Conservation (phyloP, 2,888 invertebrate species). For the Agrochola circellaris region DNA sequence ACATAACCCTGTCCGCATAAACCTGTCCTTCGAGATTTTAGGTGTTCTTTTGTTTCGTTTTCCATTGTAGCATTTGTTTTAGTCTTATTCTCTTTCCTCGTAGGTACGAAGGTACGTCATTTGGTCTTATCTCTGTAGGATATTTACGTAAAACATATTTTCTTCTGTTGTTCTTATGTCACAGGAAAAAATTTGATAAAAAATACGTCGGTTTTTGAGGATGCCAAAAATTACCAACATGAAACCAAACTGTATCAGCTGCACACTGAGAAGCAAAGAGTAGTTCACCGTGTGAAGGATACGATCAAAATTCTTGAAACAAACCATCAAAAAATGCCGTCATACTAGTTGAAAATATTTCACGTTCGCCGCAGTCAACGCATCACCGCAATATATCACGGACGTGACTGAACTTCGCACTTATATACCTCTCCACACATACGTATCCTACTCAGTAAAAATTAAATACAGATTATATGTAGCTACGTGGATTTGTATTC, state of each 20-base stretch:
- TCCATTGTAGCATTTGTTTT: not conserved
- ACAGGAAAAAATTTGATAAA: not conserved
- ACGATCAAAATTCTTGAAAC: slow-evolving; percentile 12
- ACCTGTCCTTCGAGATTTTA: not conserved
- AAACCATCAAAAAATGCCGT: slow-evolving; percentile 12
- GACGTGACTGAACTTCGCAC: slow-evolving; percentile 1
- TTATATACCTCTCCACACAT: slow-evolving; percentile 10
- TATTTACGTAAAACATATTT: slow-evolving; percentile 5
- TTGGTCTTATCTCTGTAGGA: not conserved
- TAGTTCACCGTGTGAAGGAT: not conserved
- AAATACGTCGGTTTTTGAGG: not conserved
- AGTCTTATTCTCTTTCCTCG: not conserved
- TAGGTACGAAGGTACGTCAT: not conserved
- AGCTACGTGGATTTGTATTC: not conserved
- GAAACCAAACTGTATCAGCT: slow-evolving; percentile 8
- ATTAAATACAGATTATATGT: not conserved
- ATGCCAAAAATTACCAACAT: not conserved
- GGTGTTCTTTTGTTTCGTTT: slow-evolving; percentile 4
- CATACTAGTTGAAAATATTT: slow-evolving; percentile 25
- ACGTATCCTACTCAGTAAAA: not conserved
- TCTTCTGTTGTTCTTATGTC: not conserved
- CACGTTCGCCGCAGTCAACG: slow-evolving; percentile 3
- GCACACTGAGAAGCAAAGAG: not conserved
- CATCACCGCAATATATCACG: slow-evolving; percentile 18
- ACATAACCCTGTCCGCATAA: too few species aligned